Evolutionary conservation across 2,797 vertebrate species (phyloP).

Genomic region (Chrysolophus pictus): DNA sequence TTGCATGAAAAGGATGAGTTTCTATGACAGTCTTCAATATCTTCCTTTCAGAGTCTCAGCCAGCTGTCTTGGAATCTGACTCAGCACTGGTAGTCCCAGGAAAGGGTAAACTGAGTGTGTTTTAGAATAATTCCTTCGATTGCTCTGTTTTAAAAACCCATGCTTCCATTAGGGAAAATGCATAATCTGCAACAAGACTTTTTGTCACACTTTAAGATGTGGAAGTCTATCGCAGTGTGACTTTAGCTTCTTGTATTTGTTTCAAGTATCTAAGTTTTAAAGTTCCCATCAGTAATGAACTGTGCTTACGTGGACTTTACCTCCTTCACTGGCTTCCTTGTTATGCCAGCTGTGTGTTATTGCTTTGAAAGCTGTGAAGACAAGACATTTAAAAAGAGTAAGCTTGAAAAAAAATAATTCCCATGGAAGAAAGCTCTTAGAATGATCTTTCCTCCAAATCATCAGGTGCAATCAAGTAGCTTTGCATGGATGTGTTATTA

Average conservation of each 20-base stretch:
- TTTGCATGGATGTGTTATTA: neutral
- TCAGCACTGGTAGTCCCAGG: neutral
- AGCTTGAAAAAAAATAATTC: neutral
- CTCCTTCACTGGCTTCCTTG: neutral
- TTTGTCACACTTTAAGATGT: neutral
- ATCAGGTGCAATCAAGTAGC: neutral
- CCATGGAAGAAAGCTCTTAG: neutral
- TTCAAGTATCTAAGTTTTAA: neutral
- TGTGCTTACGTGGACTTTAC: neutral
- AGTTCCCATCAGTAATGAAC: neutral
- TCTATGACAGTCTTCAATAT: neutral
- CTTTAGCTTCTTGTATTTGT: neutral
- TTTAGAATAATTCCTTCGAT: neutral
- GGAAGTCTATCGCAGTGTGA: neutral
- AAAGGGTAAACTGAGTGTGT: neutral
- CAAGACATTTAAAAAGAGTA: neutral
- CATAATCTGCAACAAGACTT: fast-evolving
- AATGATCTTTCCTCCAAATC: neutral
- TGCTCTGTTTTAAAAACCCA: neutral
- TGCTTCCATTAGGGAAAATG: neutral
- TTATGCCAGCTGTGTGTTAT: neutral
- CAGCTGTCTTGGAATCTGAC: neutral
- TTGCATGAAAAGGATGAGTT: neutral
- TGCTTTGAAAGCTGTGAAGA: neutral
- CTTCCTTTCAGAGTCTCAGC: neutral